These are phyloP conservation scores for Leptogaster cylindrica DNA, from an alignment of 2,888 invertebrate species.

Conservation along the genomic window DNA sequence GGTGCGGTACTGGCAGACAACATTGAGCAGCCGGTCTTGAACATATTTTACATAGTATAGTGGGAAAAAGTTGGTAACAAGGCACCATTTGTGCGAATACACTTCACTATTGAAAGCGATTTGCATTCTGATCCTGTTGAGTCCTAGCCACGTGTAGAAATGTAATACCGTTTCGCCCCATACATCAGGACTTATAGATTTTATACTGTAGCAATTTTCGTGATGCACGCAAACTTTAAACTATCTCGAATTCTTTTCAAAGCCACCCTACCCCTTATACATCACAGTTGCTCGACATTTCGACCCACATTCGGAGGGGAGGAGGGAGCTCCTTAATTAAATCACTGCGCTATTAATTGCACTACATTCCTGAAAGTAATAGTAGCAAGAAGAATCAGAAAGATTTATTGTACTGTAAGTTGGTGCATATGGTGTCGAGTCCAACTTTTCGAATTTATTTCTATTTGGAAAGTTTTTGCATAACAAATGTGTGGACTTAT, in stretches of 20 bases:
- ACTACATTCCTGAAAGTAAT: constrained; percentile 12
- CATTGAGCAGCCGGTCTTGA: constrained; percentile 1
- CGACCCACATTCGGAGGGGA: background rate
- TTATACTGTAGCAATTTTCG: constrained; percentile 3
- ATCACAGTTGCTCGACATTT: too few relatives aligned
- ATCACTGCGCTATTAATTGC: constrained; percentile 34
- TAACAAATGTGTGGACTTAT: constrained; percentile 5
- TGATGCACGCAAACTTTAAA: constrained; percentile 14
- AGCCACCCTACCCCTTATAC: too few relatives aligned
- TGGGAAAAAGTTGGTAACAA: background rate
- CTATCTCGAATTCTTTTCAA: too few relatives aligned
- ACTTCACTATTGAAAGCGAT: constrained; percentile 3
- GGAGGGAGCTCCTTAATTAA: constrained; percentile 23
- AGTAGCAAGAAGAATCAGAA: constrained; percentile 5
- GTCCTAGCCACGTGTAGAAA: background rate
- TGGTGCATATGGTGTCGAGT: background rate
- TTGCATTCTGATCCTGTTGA: background rate
- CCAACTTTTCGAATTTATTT: constrained; percentile 31
- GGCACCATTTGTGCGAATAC: background rate
- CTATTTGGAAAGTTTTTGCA: constrained; percentile 24
- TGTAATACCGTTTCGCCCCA: too few relatives aligned
- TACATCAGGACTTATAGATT: background rate
- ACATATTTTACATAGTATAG: too few relatives aligned
- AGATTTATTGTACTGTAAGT: constrained; percentile 9
- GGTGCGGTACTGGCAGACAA: background rate